Percentiles rank a stretch among this genome's conserved stretches.
Conservation (phyloP, 2,888 invertebrate genomes). For the Boloria euphrosyne region DNA sequence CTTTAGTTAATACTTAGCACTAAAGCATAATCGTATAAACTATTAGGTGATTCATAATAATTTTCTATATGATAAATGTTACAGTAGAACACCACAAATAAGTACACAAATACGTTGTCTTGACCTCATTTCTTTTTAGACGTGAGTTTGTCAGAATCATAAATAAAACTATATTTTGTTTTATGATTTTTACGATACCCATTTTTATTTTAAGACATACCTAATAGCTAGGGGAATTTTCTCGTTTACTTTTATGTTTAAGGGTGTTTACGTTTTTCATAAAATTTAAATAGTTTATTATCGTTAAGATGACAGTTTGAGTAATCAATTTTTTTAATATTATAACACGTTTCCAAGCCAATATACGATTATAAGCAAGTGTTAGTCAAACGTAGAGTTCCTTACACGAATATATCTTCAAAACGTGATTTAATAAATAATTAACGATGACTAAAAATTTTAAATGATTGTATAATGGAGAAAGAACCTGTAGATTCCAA, state of each 20-base stretch:
- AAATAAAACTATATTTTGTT: constrained; percentile 17
- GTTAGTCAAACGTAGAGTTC: too few species aligned
- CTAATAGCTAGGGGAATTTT: neutral
- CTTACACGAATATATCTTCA: neutral
- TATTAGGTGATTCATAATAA: neutral
- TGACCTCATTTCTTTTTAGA: constrained; percentile 68
- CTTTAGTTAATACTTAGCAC: neutral
- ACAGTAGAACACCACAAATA: constrained; percentile 50
- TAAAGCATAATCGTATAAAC: neutral
- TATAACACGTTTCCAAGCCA: too few species aligned
- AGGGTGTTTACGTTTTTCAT: too few species aligned
- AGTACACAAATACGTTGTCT: constrained; percentile 54
- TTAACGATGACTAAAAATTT: neutral
- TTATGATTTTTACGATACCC: constrained; percentile 5
- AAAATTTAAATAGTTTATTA: too few species aligned
- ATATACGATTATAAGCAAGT: too few species aligned
- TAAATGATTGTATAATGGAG: constrained; percentile 5
- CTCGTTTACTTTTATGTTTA: neutral
- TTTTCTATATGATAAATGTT: neutral
- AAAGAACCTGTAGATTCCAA: constrained; percentile 9
- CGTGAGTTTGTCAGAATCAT: constrained; percentile 25
- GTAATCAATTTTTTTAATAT: too few species aligned
- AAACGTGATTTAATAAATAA: constrained; percentile 5
- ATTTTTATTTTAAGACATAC: neutral
- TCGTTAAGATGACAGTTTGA: too few species aligned